Conservation (phyloP, 2,113 vertebrate species). For the Plecotus auritus region DNA sequence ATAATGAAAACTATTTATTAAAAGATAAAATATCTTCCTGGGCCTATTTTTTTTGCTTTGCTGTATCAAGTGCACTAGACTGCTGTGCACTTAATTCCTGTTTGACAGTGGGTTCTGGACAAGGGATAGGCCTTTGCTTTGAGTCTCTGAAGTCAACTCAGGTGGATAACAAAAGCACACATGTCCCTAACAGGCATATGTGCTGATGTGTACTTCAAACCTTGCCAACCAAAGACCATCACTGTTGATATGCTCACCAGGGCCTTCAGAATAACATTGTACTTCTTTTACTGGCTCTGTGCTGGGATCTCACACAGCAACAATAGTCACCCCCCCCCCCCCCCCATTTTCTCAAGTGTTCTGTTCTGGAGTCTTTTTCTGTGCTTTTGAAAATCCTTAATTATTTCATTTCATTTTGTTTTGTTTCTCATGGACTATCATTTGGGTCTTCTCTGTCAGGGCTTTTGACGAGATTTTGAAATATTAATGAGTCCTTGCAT, state of each 20-base stretch:
- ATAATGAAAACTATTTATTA: slow-evolving; percentile 44
- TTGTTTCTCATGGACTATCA: background rate
- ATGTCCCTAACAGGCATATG: background rate
- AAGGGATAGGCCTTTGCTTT: background rate
- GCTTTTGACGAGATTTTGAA: slow-evolving; percentile 7
- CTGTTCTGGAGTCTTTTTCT: background rate
- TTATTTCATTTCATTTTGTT: slow-evolving; percentile 2
- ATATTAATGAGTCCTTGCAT: slow-evolving; percentile 8
- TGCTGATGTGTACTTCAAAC: background rate
- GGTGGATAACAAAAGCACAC: background rate
- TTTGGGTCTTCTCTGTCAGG: background rate
- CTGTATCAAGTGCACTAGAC: background rate
- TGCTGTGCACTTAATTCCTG: background rate
- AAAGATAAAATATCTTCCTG: slow-evolving; percentile 41
- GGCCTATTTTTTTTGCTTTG: background rate
- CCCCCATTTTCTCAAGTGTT: background rate
- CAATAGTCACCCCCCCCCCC: background rate
- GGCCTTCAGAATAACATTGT: background rate
- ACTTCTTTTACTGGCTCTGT: background rate
- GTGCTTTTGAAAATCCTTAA: background rate
- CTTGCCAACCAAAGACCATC: background rate
- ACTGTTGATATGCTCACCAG: background rate
- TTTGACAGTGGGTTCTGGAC: background rate
- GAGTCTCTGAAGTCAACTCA: background rate
- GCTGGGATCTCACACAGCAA: background rate